phyloP scores from a whole-genome alignment of 2,888 invertebrate genomes.

The Orthonychiurus folsomi region DNA sequence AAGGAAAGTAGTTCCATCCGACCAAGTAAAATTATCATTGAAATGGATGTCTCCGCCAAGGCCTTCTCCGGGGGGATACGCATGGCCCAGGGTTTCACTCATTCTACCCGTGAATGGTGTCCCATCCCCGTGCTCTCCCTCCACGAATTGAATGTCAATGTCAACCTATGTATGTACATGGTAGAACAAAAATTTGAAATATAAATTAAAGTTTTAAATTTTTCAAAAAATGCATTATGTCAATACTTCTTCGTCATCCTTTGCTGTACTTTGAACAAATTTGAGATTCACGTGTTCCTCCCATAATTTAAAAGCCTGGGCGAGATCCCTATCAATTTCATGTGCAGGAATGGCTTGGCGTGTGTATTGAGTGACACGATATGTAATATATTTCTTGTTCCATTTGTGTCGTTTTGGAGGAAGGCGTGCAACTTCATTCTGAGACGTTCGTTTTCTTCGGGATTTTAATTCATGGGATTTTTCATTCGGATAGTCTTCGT shows the following conservation, averaged over 20 bases:
- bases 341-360: slow-evolving; percentile 19
- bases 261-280: slow-evolving; percentile 20
- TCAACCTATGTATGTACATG: slow-evolving; percentile 52
- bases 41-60: slow-evolving; percentile 18
- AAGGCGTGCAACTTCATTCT: no score
- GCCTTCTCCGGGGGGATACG: slow-evolving; percentile 15
- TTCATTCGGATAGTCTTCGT: no score
- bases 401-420: slow-evolving; percentile 12
- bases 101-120: slow-evolving; percentile 79
- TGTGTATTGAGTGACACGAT: slow-evolving; percentile 23
- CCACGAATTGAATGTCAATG: slow-evolving; percentile 60
- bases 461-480: no score
- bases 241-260: slow-evolving; percentile 15
- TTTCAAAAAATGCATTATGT: no score
- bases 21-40: slow-evolving; percentile 12
- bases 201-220: neutral
- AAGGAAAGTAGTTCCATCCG: slow-evolving; percentile 13
- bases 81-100: slow-evolving; percentile 16
- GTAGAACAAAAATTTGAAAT: neutral
- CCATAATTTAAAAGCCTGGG: slow-evolving; percentile 29
- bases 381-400: slow-evolving; percentile 25
- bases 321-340: slow-evolving; percentile 20
- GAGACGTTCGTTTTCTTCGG: neutral
- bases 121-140: slow-evolving; percentile 85
- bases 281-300: slow-evolving; percentile 24